Evolutionary conservation across 1,140 invertebrate genomes (phyloP).

Genomic region (Dryas iulia): DNA sequence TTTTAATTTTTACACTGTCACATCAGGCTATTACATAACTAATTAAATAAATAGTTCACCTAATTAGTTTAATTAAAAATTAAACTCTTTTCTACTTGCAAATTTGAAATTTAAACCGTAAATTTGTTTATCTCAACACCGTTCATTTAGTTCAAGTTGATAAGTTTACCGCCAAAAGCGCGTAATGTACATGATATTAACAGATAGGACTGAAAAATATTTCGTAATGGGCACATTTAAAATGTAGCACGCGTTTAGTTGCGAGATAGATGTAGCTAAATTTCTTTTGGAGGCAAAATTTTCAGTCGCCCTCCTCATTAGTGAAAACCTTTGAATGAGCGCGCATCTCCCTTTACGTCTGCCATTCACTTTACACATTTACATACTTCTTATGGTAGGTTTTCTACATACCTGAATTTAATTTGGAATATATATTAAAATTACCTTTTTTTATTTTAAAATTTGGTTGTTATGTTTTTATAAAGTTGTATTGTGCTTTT

Average conservation of each 20-base stretch:
- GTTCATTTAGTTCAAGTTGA: not conserved
- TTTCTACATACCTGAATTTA: slow-evolving; percentile 18
- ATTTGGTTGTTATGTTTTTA: not conserved
- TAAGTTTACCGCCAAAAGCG: slow-evolving; percentile 5
- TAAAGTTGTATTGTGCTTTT: not conserved
- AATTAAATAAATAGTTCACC: not conserved
- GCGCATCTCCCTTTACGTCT: slow-evolving; percentile 55
- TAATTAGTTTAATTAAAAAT: not conserved
- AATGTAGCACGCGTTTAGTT: slow-evolving; percentile 57
- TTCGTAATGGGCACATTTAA: slow-evolving; percentile 48
- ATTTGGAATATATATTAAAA: slow-evolving; percentile 13
- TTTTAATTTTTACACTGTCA: no score
- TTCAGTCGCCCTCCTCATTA: slow-evolving; percentile 67
- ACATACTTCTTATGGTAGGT: slow-evolving; percentile 40
- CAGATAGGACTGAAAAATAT: slow-evolving; percentile 40
- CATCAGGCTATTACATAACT: not conserved
- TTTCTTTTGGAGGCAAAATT: slow-evolving; percentile 66
- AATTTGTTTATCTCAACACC: not conserved
- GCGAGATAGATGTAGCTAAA: slow-evolving; percentile 60
- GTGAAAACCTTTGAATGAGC: slow-evolving; percentile 56
- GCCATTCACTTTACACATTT: slow-evolving; percentile 54
- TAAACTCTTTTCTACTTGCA: not conserved
- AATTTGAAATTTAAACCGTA: not conserved
- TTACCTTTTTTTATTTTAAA: not conserved
- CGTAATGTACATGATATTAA: slow-evolving; percentile 13